Evolutionary conservation across 2,888 invertebrate genomes (phyloP).

Genomic region (Lasioglossum villosulum): DNA sequence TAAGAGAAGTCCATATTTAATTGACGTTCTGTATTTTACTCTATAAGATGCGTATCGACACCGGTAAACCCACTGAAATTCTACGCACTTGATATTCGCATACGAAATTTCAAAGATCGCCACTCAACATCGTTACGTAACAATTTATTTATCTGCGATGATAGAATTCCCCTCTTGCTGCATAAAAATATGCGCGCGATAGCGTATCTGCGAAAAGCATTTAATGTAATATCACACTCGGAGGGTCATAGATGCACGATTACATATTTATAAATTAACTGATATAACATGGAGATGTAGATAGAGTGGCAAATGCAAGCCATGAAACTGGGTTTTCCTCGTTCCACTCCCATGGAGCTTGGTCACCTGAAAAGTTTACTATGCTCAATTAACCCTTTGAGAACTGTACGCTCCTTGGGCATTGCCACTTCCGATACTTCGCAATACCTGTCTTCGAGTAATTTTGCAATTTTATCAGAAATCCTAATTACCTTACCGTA

Average conservation of each 20-base stretch:
- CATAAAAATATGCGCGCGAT: conserved; percentile 32
- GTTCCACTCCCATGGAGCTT: conserved; percentile 83
- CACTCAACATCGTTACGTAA: conserved; percentile 17
- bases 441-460: conserved; percentile 77
- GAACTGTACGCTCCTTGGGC: conserved; percentile 81
- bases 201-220: conserved; percentile 32
- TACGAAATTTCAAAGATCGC: not conserved
- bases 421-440: conserved; percentile 81
- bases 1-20: not conserved
- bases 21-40: not conserved
- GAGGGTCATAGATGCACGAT: conserved; percentile 44
- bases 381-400: conserved; percentile 84
- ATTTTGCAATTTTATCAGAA: conserved; percentile 66
- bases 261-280: conserved; percentile 52
- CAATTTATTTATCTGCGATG: conserved; percentile 17
- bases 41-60: not conserved
- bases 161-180: conserved; percentile 20
- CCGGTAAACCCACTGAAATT: not conserved
- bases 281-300: conserved; percentile 45
- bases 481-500: not conserved
- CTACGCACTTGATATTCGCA: not conserved
- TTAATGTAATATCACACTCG: conserved; percentile 36
- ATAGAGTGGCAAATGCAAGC: conserved; percentile 48
- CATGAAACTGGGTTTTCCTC: conserved; percentile 77
- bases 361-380: conserved; percentile 81